A percentile compares a stretch with the other conserved stretches of the same genome.
These are phyloP conservation scores for Cacatua alba DNA, from an alignment of 2,113 vertebrate species.

Conservation along the genomic window DNA sequence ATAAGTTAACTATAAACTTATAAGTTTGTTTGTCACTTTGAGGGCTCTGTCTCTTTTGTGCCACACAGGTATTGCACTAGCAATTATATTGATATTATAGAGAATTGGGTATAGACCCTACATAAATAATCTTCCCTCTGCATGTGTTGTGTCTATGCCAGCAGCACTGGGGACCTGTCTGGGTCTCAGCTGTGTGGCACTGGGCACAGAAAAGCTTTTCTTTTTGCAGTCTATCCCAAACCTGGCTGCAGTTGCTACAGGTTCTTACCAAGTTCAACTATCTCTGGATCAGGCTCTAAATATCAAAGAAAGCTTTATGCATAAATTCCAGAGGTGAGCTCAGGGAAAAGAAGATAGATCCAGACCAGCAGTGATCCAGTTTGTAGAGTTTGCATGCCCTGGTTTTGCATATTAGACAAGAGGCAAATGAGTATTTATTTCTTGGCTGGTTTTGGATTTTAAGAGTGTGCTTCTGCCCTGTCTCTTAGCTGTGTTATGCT, in stretches of 20 bases:
- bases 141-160: accelerated
- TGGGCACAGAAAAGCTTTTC: not conserved
- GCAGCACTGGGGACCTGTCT: accelerated
- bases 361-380: not conserved
- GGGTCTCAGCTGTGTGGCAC: not conserved
- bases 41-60: not conserved
- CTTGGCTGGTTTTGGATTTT: not conserved
- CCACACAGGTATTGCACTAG: not conserved
- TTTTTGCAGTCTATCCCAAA: not conserved
- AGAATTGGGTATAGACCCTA: not conserved
- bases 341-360: not conserved
- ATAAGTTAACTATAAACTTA: too few species aligned
- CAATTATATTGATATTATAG: not conserved
- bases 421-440: not conserved
- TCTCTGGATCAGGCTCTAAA: not conserved
- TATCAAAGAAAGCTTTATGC: not conserved
- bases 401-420: not conserved
- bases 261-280: accelerated
- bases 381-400: not conserved
- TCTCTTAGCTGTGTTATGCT: not conserved
- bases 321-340: not conserved
- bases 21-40: not conserved
- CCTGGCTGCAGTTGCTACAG: not conserved
- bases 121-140: not conserved
- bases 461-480: not conserved